phyloP scores from a whole-genome alignment of 2,113 vertebrate genomes.

The Chlorocebus sabaeus region DNA sequence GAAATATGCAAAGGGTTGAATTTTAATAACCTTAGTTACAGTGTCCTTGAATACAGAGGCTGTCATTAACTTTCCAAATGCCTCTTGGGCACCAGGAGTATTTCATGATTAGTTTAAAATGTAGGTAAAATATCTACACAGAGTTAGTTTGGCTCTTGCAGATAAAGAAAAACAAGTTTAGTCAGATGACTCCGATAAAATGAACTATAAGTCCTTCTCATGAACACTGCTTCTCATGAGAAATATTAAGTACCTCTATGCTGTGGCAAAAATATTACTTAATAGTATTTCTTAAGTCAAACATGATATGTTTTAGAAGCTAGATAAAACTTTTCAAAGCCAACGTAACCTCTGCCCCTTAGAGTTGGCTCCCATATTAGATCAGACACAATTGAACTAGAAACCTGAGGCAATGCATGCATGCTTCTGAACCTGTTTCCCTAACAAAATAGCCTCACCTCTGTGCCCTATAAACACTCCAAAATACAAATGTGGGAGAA shows the following conservation, averaged over 20 bases:
- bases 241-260: constrained; percentile 40
- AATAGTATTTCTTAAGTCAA: constrained; percentile 46
- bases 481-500: neutral
- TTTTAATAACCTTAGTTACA: constrained; percentile 80
- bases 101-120: constrained; percentile 74
- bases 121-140: constrained; percentile 58
- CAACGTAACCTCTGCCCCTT: neutral
- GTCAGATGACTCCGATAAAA: constrained; percentile 60
- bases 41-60: constrained; percentile 73
- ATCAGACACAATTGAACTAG: neutral
- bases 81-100: constrained; percentile 65
- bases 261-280: constrained; percentile 49
- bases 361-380: neutral
- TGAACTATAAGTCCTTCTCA: constrained; percentile 39
- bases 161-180: constrained; percentile 66
- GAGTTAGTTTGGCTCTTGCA: constrained; percentile 68
- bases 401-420: neutral
- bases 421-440: neutral
- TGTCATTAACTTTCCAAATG: constrained; percentile 65
- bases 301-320: neutral
- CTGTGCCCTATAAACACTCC: neutral
- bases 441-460: neutral
- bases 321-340: constrained; percentile 1
- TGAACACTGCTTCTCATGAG: constrained; percentile 31
- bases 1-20: constrained; percentile 77